Conservation (phyloP, 1,140 invertebrate species). For the Drosophila orosa region DNA sequence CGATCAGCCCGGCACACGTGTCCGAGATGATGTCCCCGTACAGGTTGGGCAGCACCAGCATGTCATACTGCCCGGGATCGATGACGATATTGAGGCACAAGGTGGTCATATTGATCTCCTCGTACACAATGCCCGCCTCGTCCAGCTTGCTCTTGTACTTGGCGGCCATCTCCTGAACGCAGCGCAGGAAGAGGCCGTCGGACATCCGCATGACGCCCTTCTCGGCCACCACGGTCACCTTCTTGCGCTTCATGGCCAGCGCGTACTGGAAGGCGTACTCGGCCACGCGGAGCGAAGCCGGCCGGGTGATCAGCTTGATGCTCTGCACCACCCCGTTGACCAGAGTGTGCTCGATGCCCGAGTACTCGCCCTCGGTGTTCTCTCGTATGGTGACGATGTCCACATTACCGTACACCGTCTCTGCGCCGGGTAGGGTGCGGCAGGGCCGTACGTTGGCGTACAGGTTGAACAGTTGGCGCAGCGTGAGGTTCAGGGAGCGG, state of each 20-base stretch:
- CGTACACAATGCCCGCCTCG: slow-evolving; percentile 95
- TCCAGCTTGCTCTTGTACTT: slow-evolving; percentile 86
- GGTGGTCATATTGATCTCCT: slow-evolving; percentile 99
- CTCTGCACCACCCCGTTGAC: slow-evolving; percentile 99
- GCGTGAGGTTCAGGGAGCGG: slow-evolving; percentile 97
- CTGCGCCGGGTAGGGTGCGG: slow-evolving; percentile 97
- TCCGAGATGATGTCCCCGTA: slow-evolving; percentile 99
- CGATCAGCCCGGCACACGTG: slow-evolving; percentile 98
- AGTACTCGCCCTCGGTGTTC: slow-evolving; percentile 99
- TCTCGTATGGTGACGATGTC: slow-evolving; percentile 99
- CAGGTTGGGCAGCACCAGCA: slow-evolving; percentile 98
- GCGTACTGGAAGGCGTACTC: slow-evolving; percentile 99
- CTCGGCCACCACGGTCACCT: slow-evolving; percentile 99
- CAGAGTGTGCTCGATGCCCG: slow-evolving; percentile 99
- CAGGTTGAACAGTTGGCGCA: slow-evolving; percentile 99
- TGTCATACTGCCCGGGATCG: slow-evolving; percentile 97
- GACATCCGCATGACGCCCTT: slow-evolving; percentile 99
- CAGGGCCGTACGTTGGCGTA: slow-evolving; percentile 99
- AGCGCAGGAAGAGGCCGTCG: slow-evolving; percentile 98
- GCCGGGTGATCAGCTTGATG: slow-evolving; percentile 99
- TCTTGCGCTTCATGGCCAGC: slow-evolving; percentile 94
- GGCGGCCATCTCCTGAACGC: slow-evolving; percentile 96
- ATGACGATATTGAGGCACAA: slow-evolving; percentile 99
- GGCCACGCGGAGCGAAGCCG: slow-evolving; percentile 97
- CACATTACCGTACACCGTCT: slow-evolving; percentile 98